A percentile compares a stretch with the other conserved stretches of the same genome.
Evolutionary conservation across 2,888 invertebrate species (phyloP).

Genomic region (Pogonocherus hispidulus): DNA sequence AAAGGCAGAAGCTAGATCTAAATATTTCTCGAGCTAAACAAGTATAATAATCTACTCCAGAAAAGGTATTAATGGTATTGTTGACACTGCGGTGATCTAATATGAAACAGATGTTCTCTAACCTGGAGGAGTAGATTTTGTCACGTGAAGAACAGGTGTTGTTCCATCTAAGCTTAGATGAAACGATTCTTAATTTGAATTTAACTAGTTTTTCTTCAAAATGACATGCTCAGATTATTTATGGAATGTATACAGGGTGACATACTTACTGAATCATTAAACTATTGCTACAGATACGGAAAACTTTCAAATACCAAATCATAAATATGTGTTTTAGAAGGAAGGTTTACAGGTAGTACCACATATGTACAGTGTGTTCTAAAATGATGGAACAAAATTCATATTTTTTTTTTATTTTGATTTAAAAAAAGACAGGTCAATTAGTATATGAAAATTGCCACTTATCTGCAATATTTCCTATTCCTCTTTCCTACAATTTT

Average conservation of each 20-base stretch:
- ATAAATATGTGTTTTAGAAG: too few relatives aligned
- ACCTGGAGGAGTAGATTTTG: slow-evolving; percentile 18
- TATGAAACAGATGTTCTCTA: slow-evolving; percentile 18
- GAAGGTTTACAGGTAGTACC: too few relatives aligned
- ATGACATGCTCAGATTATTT: background rate
- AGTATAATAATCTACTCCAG: background rate
- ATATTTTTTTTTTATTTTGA: too few relatives aligned
- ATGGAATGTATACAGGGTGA: background rate
- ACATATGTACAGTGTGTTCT: too few relatives aligned
- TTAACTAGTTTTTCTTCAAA: slow-evolving; percentile 1
- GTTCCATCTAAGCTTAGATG: background rate
- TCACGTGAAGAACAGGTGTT: slow-evolving; percentile 17
- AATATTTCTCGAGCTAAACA: background rate
- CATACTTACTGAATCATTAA: too few relatives aligned
- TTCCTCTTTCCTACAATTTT: too few relatives aligned
- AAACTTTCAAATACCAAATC: background rate
- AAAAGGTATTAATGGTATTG: slow-evolving; percentile 8
- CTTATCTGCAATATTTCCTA: too few relatives aligned
- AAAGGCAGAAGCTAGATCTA: too few relatives aligned
- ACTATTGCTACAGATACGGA: background rate
- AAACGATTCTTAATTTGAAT: slow-evolving; percentile 3
- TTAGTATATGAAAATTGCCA: too few relatives aligned
- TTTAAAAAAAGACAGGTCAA: too few relatives aligned
- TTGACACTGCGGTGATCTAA: slow-evolving; percentile 12
- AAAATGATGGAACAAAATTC: too few relatives aligned